Evolutionary conservation across 2,113 vertebrate species (phyloP), one percentile per base, ranked within the genome.

Genomic region (Ivindomyrus marchei): DNA sequence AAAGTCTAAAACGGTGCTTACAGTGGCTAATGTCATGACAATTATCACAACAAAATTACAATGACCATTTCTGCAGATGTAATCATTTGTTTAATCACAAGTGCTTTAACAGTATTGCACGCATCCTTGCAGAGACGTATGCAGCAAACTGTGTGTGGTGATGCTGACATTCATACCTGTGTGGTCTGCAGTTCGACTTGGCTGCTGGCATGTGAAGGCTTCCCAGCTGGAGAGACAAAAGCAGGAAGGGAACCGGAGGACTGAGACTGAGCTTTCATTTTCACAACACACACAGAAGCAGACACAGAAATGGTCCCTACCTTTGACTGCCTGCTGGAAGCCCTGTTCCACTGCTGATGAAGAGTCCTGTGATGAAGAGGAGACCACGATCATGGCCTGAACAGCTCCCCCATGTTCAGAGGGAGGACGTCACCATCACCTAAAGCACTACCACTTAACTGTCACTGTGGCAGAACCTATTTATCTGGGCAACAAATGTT

Each of bases 321-420:
- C 27, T 91, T 93, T 92, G 77, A 94, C 97, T 95, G 95, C 96
- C 87, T 97, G 94, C 85, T 97, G 95, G 94, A 92, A 96, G 90
- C 96, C 93, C 90, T 96, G 93, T 90, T 97, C 97, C 3, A 94
- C 86, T 95, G 96, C 89, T 95, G 94, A 90, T 85, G 93, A 91
- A 36, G 93, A 92, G 88, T 93, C 95, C 96, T 95, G 92, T 31
- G 92, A 70, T 92, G 95, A 92, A 90, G 46, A 39, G 4, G 90
- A 90, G 39, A 47, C 5, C 27, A 39, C 15, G 1, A 45, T 36
- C 31, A 24, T 66, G 39, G 74, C 74, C 74, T 80, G 74, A 17
- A 42, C 36, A 70, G n/a, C 17, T 42, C 2, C 13, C 31, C 36
- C 15, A 80, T 1, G 36, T 42, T 42, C 36, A 42, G 36, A 39